phyloP scores from a whole-genome alignment of 2,888 invertebrate species.

The Spisula solida region DNA sequence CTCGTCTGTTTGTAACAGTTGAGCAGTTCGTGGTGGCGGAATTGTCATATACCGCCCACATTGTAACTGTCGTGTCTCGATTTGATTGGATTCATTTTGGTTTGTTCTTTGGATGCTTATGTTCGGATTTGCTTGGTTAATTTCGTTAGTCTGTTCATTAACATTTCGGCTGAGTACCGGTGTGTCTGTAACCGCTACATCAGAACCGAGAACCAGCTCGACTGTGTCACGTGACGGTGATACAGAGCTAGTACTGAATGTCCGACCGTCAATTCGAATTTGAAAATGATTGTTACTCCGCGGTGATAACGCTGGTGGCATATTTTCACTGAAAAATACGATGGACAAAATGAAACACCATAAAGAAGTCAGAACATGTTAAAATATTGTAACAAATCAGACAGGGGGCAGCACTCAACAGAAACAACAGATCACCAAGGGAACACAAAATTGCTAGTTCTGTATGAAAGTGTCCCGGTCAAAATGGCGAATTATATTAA shows the following conservation, averaged over 20 bases:
- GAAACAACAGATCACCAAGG: no score
- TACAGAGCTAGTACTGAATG: neutral
- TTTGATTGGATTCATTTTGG: constrained; percentile 38
- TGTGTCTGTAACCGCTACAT: constrained; percentile 31
- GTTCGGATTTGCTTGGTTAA: neutral
- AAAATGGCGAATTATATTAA: no score
- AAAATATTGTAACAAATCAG: no score
- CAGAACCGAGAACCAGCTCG: constrained; percentile 42
- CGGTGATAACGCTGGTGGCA: neutral
- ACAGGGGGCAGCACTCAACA: no score
- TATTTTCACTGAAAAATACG: constrained; percentile 26
- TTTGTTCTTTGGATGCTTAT: constrained; percentile 8
- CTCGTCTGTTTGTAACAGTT: constrained; percentile 35
- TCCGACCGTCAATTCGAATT: constrained; percentile 31
- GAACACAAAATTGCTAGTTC: no score
- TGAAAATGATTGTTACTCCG: constrained; percentile 12
- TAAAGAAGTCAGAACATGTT: no score
- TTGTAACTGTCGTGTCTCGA: constrained; percentile 37
- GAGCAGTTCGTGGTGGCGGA: constrained; percentile 36
- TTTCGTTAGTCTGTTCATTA: neutral
- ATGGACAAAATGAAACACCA: no score
- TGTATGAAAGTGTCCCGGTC: no score
- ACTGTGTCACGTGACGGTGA: constrained; percentile 51
- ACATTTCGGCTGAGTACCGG: constrained; percentile 27
- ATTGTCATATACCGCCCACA: constrained; percentile 30